phyloP scores from a whole-genome alignment of 2,888 invertebrate species.

The Drosophila niveifrons region DNA sequence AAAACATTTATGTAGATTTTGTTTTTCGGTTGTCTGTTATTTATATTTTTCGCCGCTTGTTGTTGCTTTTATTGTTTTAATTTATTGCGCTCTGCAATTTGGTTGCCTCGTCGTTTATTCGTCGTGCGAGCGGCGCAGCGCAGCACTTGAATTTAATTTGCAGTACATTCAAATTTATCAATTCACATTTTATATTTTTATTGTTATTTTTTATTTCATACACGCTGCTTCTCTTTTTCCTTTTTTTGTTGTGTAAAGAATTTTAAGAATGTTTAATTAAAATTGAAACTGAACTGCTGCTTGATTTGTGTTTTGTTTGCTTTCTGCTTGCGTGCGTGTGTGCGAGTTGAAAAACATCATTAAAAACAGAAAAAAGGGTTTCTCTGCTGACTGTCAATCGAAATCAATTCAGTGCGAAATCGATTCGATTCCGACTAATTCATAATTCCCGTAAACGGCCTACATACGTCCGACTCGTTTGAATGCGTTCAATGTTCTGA shows the following conservation, averaged over 20 bases:
- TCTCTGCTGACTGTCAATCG: slow-evolving; percentile 20
- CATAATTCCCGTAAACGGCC: slow-evolving; percentile 55
- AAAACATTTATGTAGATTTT: slow-evolving; percentile 78
- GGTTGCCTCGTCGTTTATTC: slow-evolving; percentile 66
- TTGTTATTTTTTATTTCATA: slow-evolving; percentile 19
- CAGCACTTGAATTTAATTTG: slow-evolving; percentile 81
- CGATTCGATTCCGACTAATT: slow-evolving; percentile 35
- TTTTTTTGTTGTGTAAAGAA: slow-evolving; percentile 23
- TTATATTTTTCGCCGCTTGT: slow-evolving; percentile 47
- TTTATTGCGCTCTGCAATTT: slow-evolving; percentile 80
- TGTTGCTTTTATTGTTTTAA: slow-evolving; percentile 64
- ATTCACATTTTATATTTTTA: slow-evolving; percentile 65
- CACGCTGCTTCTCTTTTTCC: slow-evolving; percentile 13
- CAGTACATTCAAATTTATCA: slow-evolving; percentile 74
- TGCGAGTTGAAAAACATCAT: slow-evolving; percentile 62
- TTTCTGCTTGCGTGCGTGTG: slow-evolving; percentile 22
- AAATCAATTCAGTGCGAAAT: slow-evolving; percentile 22
- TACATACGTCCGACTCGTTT: slow-evolving; percentile 72
- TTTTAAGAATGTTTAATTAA: slow-evolving; percentile 55
- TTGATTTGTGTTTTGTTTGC: slow-evolving; percentile 5
- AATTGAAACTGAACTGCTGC: slow-evolving; percentile 18
- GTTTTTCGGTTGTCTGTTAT: slow-evolving; percentile 38
- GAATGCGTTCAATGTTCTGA: slow-evolving; percentile 78
- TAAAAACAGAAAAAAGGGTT: slow-evolving; percentile 36
- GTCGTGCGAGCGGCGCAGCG: slow-evolving; percentile 61